Evolutionary conservation across 2,113 vertebrate species (phyloP), one percentile per base, ranked within the genome.

Genomic region (Perca fluviatilis): DNA sequence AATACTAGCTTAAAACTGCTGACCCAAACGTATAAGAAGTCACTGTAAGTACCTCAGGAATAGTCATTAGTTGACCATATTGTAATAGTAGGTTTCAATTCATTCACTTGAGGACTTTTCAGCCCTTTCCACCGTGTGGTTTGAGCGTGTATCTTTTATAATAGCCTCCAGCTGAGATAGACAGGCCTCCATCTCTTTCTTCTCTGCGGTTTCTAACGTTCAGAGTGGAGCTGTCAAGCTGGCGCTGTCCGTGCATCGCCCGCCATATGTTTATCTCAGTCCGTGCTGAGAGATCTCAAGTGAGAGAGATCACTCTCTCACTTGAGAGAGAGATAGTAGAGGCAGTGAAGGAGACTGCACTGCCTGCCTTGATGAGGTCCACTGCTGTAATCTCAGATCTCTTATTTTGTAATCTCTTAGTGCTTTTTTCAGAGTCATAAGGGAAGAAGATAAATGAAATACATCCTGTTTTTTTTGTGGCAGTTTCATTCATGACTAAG

Each of bases 141-240:
- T 18, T 46, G 61, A 40, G 21, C 30, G 54, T 68, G 49, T 75
- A 6, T 75, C 14, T 23, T 23, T 5, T 23, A 27, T 16, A 7
- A 23, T 5, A n/a, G 65, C 63, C 47, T 62, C 73, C 61, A 65
- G 65, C 67, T 54, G 21, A 30, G 51, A 51, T 14, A 25, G 8
- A 43, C 62, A n/a, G 62, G 65, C 18, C 49, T 46, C 10, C 77
- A 23, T 50, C 63, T 72, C 40, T 30, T 3, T 61, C 60, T 10
- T 50, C 68, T 62, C 53, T 69, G 84, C 33, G 47, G 53, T 54
- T 50, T 71, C 21, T 51, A 33, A 40, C 63, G 77, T 23, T 61
- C 74, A 63, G 27, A 49, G 56, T 50, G 33, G 54, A 78, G 60
- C 60, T 71, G 68, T 77, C 82, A 78, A 40, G 71, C 53, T 83